Conservation (phyloP, 2,113 vertebrate genomes). For the Dendropsophus ebraccatus region DNA sequence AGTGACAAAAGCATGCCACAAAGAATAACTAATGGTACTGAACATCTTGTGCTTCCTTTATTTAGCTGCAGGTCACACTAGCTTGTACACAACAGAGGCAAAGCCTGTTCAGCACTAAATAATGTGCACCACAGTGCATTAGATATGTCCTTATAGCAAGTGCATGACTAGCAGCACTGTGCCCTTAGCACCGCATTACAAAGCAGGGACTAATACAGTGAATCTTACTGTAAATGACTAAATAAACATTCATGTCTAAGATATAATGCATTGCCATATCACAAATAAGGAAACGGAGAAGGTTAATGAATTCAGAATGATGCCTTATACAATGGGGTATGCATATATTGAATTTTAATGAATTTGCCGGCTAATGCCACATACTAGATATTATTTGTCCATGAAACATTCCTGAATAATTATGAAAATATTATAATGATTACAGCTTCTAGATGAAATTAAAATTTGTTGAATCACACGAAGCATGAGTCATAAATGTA, state of each 20-base stretch:
- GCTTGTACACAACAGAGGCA: conserved; percentile 39
- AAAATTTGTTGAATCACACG: conserved; percentile 25
- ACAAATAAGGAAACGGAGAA: conserved; percentile 51
- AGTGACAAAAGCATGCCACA: conserved; percentile 15
- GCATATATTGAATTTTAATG: conserved; percentile 57
- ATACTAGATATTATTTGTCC: conserved; percentile 38
- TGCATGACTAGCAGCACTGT: neutral
- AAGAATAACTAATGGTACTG: conserved; percentile 35
- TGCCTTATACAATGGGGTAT: conserved; percentile 50
- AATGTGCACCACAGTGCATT: conserved; percentile 16
- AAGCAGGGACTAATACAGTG: neutral
- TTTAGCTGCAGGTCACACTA: conserved; percentile 33
- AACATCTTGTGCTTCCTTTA: conserved; percentile 32
- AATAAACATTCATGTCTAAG: conserved; percentile 21
- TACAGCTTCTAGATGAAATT: conserved; percentile 24
- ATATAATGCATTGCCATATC: conserved; percentile 31
- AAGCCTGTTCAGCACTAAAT: conserved; percentile 29
- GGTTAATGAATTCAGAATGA: conserved; percentile 56
- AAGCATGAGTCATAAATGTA: conserved; percentile 40
- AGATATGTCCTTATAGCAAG: conserved; percentile 15
- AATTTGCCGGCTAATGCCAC: conserved; percentile 33
- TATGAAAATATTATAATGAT: conserved; percentile 33
- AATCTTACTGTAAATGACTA: neutral
- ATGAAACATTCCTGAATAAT: conserved; percentile 32
- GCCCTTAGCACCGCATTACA: neutral